A percentile compares a stretch with the other conserved stretches of the same genome.
Conservation (phyloP, 30 jellyfish, hydroid and myxozoan species). For the Hydractinia echinata region DNA sequence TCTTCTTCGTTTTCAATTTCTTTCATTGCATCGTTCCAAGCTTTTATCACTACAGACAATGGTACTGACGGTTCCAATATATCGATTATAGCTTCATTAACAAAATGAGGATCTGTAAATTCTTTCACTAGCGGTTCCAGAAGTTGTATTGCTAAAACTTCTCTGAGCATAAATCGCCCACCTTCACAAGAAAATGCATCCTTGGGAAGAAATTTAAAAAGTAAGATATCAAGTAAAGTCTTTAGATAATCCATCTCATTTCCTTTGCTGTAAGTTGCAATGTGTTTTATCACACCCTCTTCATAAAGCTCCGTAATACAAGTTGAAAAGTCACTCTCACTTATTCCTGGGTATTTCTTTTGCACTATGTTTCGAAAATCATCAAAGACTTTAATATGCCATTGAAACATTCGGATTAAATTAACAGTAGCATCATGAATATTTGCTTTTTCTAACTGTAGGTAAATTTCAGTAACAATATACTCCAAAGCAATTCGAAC, state of each 20-base stretch:
- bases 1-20: constrained; percentile 41
- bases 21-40: constrained; percentile 64
- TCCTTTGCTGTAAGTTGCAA: constrained; percentile 79
- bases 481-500: constrained; percentile 56
- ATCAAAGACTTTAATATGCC: constrained; percentile 66
- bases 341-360: constrained; percentile 78
- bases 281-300: constrained; percentile 47
- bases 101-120: constrained; percentile 66
- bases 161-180: constrained; percentile 89
- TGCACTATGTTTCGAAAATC: constrained; percentile 75
- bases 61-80: constrained; percentile 86
- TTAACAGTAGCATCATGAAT: constrained; percentile 54
- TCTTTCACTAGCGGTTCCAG: constrained; percentile 53
- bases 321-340: constrained; percentile 58
- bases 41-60: constrained; percentile 29
- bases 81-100: constrained; percentile 72
- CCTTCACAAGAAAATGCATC: constrained; percentile 80
- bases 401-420: constrained; percentile 54
- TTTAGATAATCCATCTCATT: constrained; percentile 68
- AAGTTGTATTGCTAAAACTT: constrained; percentile 77
- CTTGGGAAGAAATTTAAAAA: constrained; percentile 55
- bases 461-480: constrained; percentile 49
- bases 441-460: constrained; percentile 44
- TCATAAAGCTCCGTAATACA: constrained; percentile 82
- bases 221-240: constrained; percentile 60